phyloP scores from a whole-genome alignment of 2,888 invertebrate species.

The Stictocephala bisonia region DNA sequence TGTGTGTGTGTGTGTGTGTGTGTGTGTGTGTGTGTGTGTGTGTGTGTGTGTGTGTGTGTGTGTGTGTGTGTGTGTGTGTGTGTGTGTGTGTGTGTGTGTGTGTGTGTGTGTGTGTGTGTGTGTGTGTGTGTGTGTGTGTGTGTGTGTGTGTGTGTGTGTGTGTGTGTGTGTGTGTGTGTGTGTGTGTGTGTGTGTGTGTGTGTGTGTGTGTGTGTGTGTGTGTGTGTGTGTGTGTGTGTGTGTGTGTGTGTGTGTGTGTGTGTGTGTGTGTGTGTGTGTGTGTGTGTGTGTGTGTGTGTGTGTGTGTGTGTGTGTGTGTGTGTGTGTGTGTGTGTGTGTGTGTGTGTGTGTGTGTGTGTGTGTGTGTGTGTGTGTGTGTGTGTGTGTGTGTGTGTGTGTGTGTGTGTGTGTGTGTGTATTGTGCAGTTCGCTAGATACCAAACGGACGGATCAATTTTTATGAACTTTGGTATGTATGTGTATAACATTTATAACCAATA shows the following conservation, averaged over 20 bases:
- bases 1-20: constrained; percentile 13
- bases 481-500: too few relatives aligned
- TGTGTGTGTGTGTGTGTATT: constrained; percentile 10
- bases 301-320: constrained; percentile 13
- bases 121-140: constrained; percentile 13
- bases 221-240: constrained; percentile 13
- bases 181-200: constrained; percentile 13
- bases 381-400: constrained; percentile 13
- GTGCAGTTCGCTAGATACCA: too few relatives aligned
- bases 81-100: constrained; percentile 13
- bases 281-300: constrained; percentile 13
- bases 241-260: constrained; percentile 13
- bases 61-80: constrained; percentile 13
- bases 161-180: constrained; percentile 13
- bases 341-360: constrained; percentile 13
- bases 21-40: constrained; percentile 13
- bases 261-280: constrained; percentile 13
- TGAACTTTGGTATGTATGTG: too few relatives aligned
- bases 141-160: constrained; percentile 13
- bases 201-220: constrained; percentile 13
- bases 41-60: constrained; percentile 13
- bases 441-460: too few relatives aligned
- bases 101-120: constrained; percentile 13
- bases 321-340: constrained; percentile 13
- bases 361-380: constrained; percentile 13